phyloP scores from a whole-genome alignment of 2,113 vertebrate genomes.

The Pangasianodon gigas region DNA sequence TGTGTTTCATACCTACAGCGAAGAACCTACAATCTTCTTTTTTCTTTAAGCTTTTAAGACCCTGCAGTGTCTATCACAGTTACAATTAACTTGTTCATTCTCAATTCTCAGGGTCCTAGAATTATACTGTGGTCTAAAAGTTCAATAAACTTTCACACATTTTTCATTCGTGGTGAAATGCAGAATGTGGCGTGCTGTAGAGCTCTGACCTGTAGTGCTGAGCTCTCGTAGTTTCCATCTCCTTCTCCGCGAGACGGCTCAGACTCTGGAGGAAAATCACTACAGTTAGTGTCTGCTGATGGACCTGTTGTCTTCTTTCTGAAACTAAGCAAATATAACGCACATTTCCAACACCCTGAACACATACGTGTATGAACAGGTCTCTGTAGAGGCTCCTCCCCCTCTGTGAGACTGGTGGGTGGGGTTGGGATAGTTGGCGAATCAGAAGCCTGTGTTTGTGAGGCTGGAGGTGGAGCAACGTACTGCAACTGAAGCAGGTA shows the following conservation, averaged over 20 bases:
- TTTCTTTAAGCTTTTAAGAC: neutral
- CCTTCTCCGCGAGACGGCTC: neutral
- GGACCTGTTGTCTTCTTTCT: neutral
- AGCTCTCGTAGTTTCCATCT: neutral
- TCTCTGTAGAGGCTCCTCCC: constrained; percentile 12
- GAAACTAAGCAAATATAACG: neutral
- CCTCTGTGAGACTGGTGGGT: neutral
- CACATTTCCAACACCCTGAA: neutral
- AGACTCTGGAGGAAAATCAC: constrained; percentile 24
- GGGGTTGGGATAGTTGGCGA: neutral
- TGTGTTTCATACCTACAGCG: neutral
- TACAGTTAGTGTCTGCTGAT: neutral
- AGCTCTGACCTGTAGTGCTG: constrained; percentile 46
- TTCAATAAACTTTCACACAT: neutral
- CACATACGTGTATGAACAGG: neutral
- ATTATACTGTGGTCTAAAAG: neutral
- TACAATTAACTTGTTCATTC: neutral
- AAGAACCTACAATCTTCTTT: neutral
- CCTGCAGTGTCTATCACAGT: neutral
- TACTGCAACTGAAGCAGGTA: constrained; percentile 91
- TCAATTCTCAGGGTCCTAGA: neutral
- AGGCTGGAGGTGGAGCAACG: constrained; percentile 49
- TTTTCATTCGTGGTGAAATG: neutral
- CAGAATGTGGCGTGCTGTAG: neutral
- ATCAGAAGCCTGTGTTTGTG: constrained; percentile 12